Evolutionary conservation across 2,888 invertebrate species (phyloP).

Genomic region (Rhingia campestris): DNA sequence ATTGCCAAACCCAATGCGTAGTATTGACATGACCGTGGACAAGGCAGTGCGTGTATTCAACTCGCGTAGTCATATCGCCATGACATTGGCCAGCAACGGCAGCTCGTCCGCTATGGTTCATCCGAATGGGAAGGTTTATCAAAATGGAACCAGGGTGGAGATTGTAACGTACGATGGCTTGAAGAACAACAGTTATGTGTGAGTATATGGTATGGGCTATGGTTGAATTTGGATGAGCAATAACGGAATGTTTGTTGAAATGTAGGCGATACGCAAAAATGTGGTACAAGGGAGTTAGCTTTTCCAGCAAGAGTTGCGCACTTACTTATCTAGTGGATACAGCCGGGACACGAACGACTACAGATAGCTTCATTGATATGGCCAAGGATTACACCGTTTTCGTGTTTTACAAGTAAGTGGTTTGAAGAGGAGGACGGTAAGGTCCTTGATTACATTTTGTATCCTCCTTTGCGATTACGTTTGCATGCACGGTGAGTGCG

Average conservation of each 20-base stretch:
- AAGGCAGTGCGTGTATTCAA: conserved; percentile 88
- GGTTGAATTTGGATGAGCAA: too few relatives aligned
- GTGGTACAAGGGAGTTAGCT: conserved; percentile 96
- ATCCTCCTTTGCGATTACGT: too few relatives aligned
- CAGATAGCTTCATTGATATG: conserved; percentile 93
- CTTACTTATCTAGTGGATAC: conserved; percentile 94
- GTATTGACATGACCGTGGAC: conserved; percentile 92
- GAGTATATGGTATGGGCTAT: conserved; percentile 69
- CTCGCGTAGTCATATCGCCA: conserved; percentile 87
- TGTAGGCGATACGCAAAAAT: conserved; percentile 91
- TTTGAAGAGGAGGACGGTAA: not conserved
- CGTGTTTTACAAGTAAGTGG: conserved; percentile 89
- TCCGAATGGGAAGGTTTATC: conserved; percentile 93
- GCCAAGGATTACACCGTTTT: conserved; percentile 92
- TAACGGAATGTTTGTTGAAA: conserved; percentile 2
- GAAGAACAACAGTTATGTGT: conserved; percentile 91
- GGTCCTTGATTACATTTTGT: too few relatives aligned
- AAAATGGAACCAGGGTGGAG: conserved; percentile 93
- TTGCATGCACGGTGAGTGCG: too few relatives aligned
- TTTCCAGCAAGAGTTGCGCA: conserved; percentile 93
- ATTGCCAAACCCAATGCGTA: conserved; percentile 74
- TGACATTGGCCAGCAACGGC: conserved; percentile 91
- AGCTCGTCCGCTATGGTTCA: conserved; percentile 92
- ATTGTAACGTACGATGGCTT: conserved; percentile 91
- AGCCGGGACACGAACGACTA: conserved; percentile 94